Conservation (phyloP, 1,140 invertebrate genomes). For the Drosophila kurseongensis region DNA sequence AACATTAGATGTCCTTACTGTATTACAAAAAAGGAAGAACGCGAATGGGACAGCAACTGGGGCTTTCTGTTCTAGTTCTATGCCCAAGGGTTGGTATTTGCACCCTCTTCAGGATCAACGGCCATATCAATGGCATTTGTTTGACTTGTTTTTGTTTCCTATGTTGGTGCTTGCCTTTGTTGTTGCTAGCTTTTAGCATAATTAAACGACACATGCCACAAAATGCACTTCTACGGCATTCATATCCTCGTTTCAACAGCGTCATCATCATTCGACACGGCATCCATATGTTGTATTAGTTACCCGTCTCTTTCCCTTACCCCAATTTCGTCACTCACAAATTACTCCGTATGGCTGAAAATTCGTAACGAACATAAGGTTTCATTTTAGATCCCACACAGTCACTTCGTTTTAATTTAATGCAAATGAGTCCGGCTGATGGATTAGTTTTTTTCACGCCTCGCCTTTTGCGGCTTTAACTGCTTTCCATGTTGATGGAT, state of each 20-base stretch:
- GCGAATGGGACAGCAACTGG: slow-evolving; percentile 26
- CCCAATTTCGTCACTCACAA: slow-evolving; percentile 33
- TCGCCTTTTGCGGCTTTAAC: slow-evolving; percentile 51
- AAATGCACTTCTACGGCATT: slow-evolving; percentile 80
- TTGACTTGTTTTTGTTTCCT: slow-evolving; percentile 53
- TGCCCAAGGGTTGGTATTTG: slow-evolving; percentile 54
- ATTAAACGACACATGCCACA: slow-evolving; percentile 84
- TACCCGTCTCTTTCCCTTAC: slow-evolving; percentile 1
- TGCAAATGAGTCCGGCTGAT: slow-evolving; percentile 70
- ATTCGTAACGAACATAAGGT: slow-evolving; percentile 71
- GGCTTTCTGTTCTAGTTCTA: slow-evolving; percentile 36
- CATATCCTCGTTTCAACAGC: slow-evolving; percentile 30
- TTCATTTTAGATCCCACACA: slow-evolving; percentile 50
- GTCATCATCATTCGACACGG: slow-evolving; percentile 63
- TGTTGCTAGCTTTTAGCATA: slow-evolving; percentile 80
- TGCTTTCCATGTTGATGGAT: slow-evolving; percentile 63
- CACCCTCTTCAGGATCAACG: slow-evolving; percentile 64
- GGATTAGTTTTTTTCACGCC: slow-evolving; percentile 56
- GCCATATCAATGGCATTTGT: slow-evolving; percentile 73
- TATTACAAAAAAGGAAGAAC: not conserved
- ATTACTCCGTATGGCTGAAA: slow-evolving; percentile 56
- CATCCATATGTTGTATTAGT: slow-evolving; percentile 79
- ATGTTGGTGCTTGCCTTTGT: slow-evolving; percentile 35
- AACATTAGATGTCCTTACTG: not conserved
- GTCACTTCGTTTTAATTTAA: slow-evolving; percentile 31